Percentiles rank a stretch among this genome's conserved stretches.
Conservation (phyloP, 2,888 invertebrate genomes). For the Drosophila fulvimacula region DNA sequence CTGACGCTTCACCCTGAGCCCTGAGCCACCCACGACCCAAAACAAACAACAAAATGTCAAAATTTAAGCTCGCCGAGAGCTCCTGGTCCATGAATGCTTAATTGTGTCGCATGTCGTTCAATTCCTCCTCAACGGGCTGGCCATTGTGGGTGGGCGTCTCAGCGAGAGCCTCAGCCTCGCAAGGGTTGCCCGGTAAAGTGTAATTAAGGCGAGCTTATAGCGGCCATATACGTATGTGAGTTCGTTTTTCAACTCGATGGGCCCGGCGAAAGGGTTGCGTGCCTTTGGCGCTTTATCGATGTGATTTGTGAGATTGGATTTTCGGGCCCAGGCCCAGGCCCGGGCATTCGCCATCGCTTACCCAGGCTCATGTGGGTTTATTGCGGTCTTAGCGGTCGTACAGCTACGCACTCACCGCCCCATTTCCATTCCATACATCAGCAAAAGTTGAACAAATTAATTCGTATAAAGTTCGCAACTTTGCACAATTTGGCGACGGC, state of each 20-base stretch:
- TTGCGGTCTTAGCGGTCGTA: conserved; percentile 73
- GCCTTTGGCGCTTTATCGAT: conserved; percentile 75
- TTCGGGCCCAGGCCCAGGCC: conserved; percentile 33
- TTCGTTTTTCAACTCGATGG: conserved; percentile 33
- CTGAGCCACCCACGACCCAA: conserved; percentile 33
- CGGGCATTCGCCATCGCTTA: conserved; percentile 51
- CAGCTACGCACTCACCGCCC: conserved; percentile 11
- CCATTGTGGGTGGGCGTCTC: conserved; percentile 32
- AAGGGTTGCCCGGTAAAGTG: conserved; percentile 59
- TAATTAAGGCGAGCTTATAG: conserved; percentile 78
- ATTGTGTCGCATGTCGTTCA: conserved; percentile 60
- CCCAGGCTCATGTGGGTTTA: conserved; percentile 74
- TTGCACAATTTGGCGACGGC: conserved; percentile 64
- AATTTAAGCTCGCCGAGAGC: conserved; percentile 73
- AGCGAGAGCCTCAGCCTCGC: conserved; percentile 14
- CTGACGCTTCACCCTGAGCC: conserved; percentile 14
- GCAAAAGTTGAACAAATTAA: conserved; percentile 72
- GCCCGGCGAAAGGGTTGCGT: conserved; percentile 71
- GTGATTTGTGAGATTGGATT: conserved; percentile 81
- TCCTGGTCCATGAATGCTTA: conserved; percentile 78
- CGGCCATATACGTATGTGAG: conserved; percentile 55
- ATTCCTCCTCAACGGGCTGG: conserved; percentile 9
- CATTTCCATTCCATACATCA: conserved; percentile 44
- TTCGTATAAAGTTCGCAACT: conserved; percentile 69
- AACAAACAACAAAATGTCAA: conserved; percentile 77